phyloP scores from a whole-genome alignment of 2,888 invertebrate species.

The Drosophila subquinaria region DNA sequence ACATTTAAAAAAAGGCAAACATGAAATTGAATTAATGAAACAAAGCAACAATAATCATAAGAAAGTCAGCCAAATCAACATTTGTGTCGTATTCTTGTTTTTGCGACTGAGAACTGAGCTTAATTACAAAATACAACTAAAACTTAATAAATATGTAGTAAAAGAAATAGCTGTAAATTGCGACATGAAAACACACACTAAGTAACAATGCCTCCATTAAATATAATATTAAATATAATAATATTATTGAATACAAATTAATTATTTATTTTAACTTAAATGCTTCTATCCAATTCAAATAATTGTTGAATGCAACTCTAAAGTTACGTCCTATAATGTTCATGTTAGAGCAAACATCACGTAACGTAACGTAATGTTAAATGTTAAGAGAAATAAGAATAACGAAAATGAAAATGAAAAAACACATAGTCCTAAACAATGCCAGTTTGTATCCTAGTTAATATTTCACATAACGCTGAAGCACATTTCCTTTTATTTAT shows the following conservation, averaged over 20 bases:
- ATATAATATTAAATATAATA: constrained; percentile 9
- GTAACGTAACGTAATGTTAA: constrained; percentile 34
- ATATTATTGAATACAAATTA: constrained; percentile 8
- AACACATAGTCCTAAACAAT: not conserved
- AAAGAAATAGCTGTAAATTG: constrained; percentile 21
- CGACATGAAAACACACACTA: constrained; percentile 11
- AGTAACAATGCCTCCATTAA: constrained; percentile 21
- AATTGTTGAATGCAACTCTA: constrained; percentile 31
- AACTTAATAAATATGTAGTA: not conserved
- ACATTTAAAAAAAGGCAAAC: not conserved
- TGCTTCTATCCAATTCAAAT: constrained; percentile 16
- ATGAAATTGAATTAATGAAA: not conserved
- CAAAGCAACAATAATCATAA: constrained; percentile 3
- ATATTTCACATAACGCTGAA: constrained; percentile 16
- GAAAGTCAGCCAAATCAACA: constrained; percentile 16
- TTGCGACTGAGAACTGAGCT: constrained; percentile 59
- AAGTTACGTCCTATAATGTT: not conserved
- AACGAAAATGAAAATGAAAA: not conserved
- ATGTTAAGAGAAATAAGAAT: constrained; percentile 24
- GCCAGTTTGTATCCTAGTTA: constrained; percentile 31
- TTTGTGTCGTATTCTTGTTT: constrained; percentile 26
- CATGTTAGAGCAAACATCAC: not conserved
- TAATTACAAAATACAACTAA: constrained; percentile 29
- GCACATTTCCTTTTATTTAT: constrained; percentile 13
- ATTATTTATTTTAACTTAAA: constrained; percentile 12